Conservation (phyloP, 53 echinoderm and acorn worm genomes). For the Echinarachnius parma region DNA sequence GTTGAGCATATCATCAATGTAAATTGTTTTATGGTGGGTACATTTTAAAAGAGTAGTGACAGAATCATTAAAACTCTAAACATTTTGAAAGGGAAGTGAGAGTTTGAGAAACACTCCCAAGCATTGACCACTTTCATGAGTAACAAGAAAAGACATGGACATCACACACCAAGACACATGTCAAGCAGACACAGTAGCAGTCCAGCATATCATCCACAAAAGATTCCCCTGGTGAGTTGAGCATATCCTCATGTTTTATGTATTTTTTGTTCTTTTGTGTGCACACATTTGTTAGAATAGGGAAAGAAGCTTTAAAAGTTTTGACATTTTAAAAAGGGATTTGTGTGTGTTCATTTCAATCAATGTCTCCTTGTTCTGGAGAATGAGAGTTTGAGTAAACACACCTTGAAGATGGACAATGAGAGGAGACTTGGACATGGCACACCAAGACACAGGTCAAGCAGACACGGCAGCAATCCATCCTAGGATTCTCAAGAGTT, state of each 20-base stretch:
- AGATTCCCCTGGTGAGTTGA: constrained; percentile 5
- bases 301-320: too few relatives aligned
- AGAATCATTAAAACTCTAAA: too few relatives aligned
- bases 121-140: constrained; percentile 3
- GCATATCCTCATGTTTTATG: background rate
- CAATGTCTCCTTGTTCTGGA: too few relatives aligned
- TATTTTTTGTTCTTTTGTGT: too few relatives aligned
- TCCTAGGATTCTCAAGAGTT: too few relatives aligned
- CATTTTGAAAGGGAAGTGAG: too few relatives aligned
- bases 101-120: constrained; percentile 19
- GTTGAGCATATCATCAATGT: background rate
- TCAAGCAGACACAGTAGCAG: background rate
- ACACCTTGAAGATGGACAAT: background rate
- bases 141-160: background rate
- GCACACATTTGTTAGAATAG: too few relatives aligned
- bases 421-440: background rate
- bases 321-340: too few relatives aligned
- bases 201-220: constrained; percentile 5
- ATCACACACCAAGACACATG: constrained; percentile 16
- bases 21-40: too few relatives aligned
- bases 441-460: constrained; percentile 19
- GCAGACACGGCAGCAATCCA: background rate
- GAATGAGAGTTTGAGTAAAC: background rate
- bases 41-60: too few relatives aligned
- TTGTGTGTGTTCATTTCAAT: too few relatives aligned